Evolutionary conservation across 1,140 invertebrate species (phyloP), one percentile per base, ranked within the genome.

Genomic region (Gryllus bimaculatus): DNA sequence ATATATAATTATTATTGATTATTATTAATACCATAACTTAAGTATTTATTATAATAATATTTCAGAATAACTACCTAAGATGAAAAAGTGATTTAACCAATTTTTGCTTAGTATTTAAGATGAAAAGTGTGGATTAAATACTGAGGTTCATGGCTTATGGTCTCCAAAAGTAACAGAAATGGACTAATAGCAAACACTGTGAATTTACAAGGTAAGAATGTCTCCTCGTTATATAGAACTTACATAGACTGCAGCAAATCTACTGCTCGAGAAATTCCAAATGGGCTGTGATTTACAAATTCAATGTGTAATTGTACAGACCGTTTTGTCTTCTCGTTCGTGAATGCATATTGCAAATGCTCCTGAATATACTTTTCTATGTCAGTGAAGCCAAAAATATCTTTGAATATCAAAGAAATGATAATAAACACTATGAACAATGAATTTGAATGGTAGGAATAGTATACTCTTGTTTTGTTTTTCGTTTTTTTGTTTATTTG

Each of bases 221-320:
- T 75, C 47, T 26, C 47, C 26, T 76, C 13, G 12, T 39, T 20
- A 47, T 77, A 49, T 48, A 48, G 20, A 20, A 20, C 76, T 10
- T 77, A 48, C 39, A 20, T 77, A 49, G 47, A 49, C n/a, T 78
- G 78, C 73, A 79, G 73, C 73, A 77, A 54, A 74, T 74, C n/a
- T 77, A 80, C 76, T 13, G 78, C 83, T 85, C 85, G 86, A 86
- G 84, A 90, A 90, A 89, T 90, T 90, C 89, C 89, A 90, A 90
- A 89, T 89, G 89, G 89, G 89, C 89, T 90, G 89, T 90, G 89
- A 90, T 89, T 90, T 78, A 78, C 54, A 89, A 89, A 88, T 87
- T 87, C 87, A 86, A 89, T 90, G 87, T 89, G 87, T 90, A 88
- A 88, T 87, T 90, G 89, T 90, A 90, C 88, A 89, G 88, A 87